Base-by-base conservation (phyloP, 2,888 invertebrate species). In the Neuroscelio doddi region DNA sequence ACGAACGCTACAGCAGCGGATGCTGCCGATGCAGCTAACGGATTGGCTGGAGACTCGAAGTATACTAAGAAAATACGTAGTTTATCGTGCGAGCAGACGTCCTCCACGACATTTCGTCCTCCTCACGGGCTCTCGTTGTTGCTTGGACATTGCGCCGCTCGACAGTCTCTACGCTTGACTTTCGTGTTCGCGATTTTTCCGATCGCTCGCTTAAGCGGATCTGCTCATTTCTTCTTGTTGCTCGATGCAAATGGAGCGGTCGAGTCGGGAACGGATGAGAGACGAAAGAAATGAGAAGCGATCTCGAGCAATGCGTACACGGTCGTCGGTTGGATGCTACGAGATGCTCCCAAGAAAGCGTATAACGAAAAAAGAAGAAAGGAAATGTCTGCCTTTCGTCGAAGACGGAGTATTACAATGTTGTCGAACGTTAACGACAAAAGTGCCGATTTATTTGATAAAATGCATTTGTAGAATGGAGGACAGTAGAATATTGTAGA, bases 91-190 rank as follows among this genome's bases (percentile, higher is more conserved):
- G 49, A 56, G 49, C 44, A 53, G 51, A 64, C 56, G 56, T 65
- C 59, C 65, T 56, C 59, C 47, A 27, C 59, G 59, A 64, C 64
- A 59, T 56, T 65, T 61, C 59, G 61, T 65, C 64, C 64, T 63
- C 47, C 10, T 30, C 30, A 10, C 10, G 53, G 52, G 38, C 29
- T 38, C 53, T 58, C 49, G 34, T 58, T 41, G 58, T 50, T 21
- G 52, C 55, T 44, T 17, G 52, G 10, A 32, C 12, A 10, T 32
- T 5, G 21, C 21, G 21, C 3, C 30, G 3, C 4, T 3, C 30
- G 30, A 10, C 30, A 30, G n/a, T 9, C 30, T 5, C 30, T 9
- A 5, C 30, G 30, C 30, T 30, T 30, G 10, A 30, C 63, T 51
- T 34, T 57, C 64, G 58, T 64, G 64, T 64, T 64, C 41, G 45